Conservation (phyloP, 1,140 invertebrate genomes). For the fruit fly (Drosophila melanogaster) region Release_6_plus_ISO1_MT NT_037436.4:5330001-5330500, state of each 20-base stretch:
- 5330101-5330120: conserved; percentile 36
- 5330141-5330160: conserved; percentile 34
- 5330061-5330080: conserved; percentile 34
- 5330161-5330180: conserved; percentile 60
- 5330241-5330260: conserved; percentile 24
- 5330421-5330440: conserved; percentile 20
- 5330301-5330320: neutral
- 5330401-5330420: conserved; percentile 53
- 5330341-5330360: conserved; percentile 73
- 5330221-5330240: conserved; percentile 17
- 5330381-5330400: conserved; percentile 51
- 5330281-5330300: neutral
- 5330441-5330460: neutral
- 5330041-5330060: conserved; percentile 73
- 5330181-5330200: conserved; percentile 61
- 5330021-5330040: conserved; percentile 70
- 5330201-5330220: conserved; percentile 73
- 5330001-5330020: conserved; percentile 53
- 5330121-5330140: conserved; percentile 2
- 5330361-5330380: conserved; percentile 63
- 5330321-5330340: conserved; percentile 63
- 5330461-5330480: neutral
- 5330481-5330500: no score
- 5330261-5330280: conserved; percentile 1
- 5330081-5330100: conserved; percentile 36